Evolutionary conservation across 2,797 vertebrate genomes (phyloP).

Genomic region (Gambelia wislizenii): DNA sequence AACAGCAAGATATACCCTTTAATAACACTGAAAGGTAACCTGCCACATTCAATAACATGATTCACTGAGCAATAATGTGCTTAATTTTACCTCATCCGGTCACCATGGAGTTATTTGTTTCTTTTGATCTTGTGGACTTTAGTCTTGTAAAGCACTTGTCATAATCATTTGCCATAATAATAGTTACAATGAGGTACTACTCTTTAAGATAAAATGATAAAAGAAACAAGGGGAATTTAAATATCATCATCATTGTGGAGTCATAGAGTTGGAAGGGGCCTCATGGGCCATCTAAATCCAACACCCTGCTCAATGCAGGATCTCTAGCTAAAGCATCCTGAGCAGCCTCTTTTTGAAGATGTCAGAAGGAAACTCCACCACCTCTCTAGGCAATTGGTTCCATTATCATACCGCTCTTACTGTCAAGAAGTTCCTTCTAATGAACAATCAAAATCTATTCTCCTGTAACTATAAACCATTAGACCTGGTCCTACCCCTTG

Average conservation of each 20-base stretch:
- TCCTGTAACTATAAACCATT: too few relatives aligned
- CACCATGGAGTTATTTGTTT: constrained; percentile 5
- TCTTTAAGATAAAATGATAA: neutral
- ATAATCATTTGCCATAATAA: neutral
- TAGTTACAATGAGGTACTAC: neutral
- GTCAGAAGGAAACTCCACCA: too few relatives aligned
- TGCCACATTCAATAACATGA: constrained; percentile 5
- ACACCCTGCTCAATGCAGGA: too few relatives aligned
- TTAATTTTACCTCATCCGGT: constrained; percentile 14
- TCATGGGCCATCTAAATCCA: too few relatives aligned
- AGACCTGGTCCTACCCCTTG: too few relatives aligned
- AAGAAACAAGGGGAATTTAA: neutral
- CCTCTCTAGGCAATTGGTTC: too few relatives aligned
- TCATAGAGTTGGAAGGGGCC: too few relatives aligned
- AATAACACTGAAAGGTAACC: constrained; percentile 1
- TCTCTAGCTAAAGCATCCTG: too few relatives aligned
- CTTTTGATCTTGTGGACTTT: neutral
- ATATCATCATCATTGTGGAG: neutral
- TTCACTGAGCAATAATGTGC: neutral
- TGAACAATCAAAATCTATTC: too few relatives aligned
- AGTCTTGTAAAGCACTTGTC: neutral
- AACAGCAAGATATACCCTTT: neutral
- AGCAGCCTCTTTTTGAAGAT: too few relatives aligned
- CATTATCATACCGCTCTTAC: too few relatives aligned
- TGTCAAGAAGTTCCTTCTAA: too few relatives aligned